These are phyloP conservation scores for Mizuhopecten yessoensis DNA, from an alignment of 1,140 invertebrate species.

Conservation along the genomic window DNA sequence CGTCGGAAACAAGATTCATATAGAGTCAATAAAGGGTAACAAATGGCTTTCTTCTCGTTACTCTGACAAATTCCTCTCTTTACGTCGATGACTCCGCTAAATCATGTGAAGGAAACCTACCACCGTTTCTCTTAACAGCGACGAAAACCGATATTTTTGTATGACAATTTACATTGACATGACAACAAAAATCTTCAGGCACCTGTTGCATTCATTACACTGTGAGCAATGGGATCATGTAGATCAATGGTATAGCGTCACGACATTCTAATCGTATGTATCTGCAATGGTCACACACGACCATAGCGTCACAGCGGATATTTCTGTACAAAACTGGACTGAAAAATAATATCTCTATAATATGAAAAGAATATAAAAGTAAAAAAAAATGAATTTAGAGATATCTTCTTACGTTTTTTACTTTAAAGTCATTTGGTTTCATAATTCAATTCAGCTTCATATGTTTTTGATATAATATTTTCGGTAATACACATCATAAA, in stretches of 20 bases:
- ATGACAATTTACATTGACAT: conserved; percentile 33
- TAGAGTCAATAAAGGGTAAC: conserved; percentile 4
- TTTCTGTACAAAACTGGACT: too few species aligned
- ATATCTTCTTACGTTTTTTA: too few species aligned
- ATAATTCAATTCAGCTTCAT: too few species aligned
- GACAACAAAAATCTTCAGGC: neutral
- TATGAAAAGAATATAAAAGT: too few species aligned
- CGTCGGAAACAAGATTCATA: conserved; percentile 33
- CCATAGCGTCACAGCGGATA: neutral
- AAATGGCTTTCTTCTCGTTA: conserved; percentile 34
- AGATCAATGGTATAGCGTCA: conserved; percentile 25
- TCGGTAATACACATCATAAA: too few species aligned
- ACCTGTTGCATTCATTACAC: conserved; percentile 25
- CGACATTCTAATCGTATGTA: neutral
- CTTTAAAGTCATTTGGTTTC: too few species aligned
- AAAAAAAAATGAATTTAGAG: too few species aligned
- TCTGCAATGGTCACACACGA: neutral
- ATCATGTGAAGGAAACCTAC: neutral
- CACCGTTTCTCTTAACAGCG: neutral
- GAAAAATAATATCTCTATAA: too few species aligned
- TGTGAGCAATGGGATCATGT: neutral
- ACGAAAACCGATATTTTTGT: conserved; percentile 20
- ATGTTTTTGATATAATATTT: too few species aligned
- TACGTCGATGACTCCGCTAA: conserved; percentile 13
- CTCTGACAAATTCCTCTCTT: conserved; percentile 38